Conservation (phyloP, 2,888 invertebrate species). For the Nebria salina region DNA sequence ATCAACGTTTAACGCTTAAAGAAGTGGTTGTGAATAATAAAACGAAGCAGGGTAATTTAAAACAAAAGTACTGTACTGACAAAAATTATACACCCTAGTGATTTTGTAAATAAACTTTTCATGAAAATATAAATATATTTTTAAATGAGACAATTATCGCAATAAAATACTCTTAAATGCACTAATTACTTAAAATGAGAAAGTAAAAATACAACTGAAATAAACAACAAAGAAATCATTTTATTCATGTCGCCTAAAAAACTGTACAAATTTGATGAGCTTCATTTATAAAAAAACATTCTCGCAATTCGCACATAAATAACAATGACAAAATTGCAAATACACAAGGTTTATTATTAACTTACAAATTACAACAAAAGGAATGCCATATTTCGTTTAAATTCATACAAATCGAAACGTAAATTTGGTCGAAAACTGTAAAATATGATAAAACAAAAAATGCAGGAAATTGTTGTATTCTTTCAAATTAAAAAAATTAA, state of each 20-base stretch:
- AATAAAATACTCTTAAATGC: too few species aligned
- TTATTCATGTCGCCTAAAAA: constrained; percentile 40
- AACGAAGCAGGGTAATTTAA: constrained; percentile 35
- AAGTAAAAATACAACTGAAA: background rate
- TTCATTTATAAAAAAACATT: constrained; percentile 42
- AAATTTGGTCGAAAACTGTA: too few species aligned
- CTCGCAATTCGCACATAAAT: constrained; percentile 30
- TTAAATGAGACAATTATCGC: too few species aligned
- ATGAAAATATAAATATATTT: background rate
- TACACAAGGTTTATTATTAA: background rate
- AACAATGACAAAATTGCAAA: background rate
- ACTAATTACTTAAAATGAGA: too few species aligned
- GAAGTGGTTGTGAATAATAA: constrained; percentile 38
- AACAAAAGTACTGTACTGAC: background rate
- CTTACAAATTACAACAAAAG: background rate
- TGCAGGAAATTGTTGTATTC: too few species aligned
- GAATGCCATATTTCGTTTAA: background rate
- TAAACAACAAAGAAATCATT: constrained; percentile 33
- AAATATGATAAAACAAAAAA: too few species aligned
- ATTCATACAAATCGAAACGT: too few species aligned
- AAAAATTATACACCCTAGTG: background rate
- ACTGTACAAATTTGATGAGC: constrained; percentile 41
- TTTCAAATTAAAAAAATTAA: too few species aligned
- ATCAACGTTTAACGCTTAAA: constrained; percentile 39
- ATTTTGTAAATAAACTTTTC: constrained; percentile 30